Evolutionary conservation across 2,888 invertebrate genomes (phyloP).

Genomic region (Pachycephus smyrnensis): DNA sequence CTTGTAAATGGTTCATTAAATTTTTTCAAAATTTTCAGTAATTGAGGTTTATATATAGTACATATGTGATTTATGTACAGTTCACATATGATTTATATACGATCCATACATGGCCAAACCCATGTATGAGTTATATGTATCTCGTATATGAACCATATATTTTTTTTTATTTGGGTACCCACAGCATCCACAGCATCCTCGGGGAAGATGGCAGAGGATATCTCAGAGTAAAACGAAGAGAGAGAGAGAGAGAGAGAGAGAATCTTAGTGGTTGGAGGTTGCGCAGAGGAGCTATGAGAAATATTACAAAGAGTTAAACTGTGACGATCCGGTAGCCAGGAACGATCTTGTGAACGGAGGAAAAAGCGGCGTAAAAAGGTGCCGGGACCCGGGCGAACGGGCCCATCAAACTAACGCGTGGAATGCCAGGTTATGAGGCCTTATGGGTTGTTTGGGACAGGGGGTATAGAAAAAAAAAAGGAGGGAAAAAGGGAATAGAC

Average conservation of each 20-base stretch:
- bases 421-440: conserved; percentile 29
- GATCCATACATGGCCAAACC: no score
- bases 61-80: no score
- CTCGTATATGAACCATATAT: no score
- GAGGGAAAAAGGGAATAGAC: not conserved
- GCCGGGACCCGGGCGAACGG: conserved; percentile 35
- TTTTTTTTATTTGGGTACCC: no score
- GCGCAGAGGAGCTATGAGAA: conserved; percentile 36
- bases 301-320: conserved; percentile 50
- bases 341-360: conserved; percentile 38
- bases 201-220: conserved; percentile 18
- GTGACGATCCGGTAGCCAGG: conserved; percentile 40
- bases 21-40: no score
- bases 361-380: conserved; percentile 44
- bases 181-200: no score
- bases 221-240: conserved; percentile 5
- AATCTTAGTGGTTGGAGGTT: conserved; percentile 5
- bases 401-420: conserved; percentile 33
- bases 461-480: not conserved
- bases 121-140: no score
- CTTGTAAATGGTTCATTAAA: no score
- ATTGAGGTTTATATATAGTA: no score
- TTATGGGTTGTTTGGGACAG: conserved; percentile 16
- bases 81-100: no score
- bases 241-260: conserved; percentile 1